Evolutionary conservation across 35 echinoderm and acorn worm genomes (phyloP).

Genomic region (Heliocidaris erythrogramma): DNA sequence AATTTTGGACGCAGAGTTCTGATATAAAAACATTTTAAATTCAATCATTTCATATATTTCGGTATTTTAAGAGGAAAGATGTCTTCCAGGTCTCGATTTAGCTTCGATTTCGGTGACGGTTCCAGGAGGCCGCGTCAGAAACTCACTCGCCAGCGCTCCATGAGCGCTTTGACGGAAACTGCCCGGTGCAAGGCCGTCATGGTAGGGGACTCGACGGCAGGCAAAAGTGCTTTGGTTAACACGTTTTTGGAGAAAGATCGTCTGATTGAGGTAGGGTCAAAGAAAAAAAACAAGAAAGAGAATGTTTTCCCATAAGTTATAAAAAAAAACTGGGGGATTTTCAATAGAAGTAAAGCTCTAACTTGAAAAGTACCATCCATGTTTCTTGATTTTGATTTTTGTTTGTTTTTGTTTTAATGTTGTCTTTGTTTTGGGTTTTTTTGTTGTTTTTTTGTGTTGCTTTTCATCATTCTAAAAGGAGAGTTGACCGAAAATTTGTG

Average conservation of each 20-base stretch:
- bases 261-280: constrained; percentile 31
- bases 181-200: constrained; percentile 24
- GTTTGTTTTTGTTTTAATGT: no score
- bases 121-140: neutral
- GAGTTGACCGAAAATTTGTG: no score
- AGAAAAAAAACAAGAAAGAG: no score
- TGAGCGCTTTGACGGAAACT: neutral
- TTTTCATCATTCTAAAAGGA: no score
- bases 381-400: no score
- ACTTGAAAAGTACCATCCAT: no score
- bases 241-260: constrained; percentile 18
- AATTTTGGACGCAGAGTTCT: neutral
- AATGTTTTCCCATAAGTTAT: no score
- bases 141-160: constrained; percentile 27
- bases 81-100: constrained; percentile 40
- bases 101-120: constrained; percentile 36
- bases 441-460: no score
- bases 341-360: no score
- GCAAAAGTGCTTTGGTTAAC: constrained; percentile 39
- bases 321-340: no score
- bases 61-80: neutral
- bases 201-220: neutral
- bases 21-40: neutral
- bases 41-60: neutral
- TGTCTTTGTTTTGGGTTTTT: no score